These are phyloP conservation scores for Procavia capensis DNA, from an alignment of 2,113 vertebrate genomes.

Conservation along the genomic window DNA sequence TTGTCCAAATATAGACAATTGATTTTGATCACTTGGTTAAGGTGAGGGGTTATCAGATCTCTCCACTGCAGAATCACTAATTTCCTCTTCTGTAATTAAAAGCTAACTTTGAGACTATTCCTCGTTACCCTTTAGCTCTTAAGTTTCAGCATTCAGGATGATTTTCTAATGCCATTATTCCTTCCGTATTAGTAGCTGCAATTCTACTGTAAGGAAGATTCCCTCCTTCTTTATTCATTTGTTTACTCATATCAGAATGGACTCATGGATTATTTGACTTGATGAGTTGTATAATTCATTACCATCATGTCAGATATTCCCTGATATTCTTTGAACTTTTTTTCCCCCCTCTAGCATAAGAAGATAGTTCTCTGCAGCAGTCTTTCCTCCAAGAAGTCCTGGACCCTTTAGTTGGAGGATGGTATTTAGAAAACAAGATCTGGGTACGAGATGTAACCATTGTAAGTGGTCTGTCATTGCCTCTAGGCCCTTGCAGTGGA, in stretches of 20 bases:
- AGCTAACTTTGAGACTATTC: neutral
- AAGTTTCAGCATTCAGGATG: neutral
- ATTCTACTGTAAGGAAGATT: slow-evolving; percentile 6
- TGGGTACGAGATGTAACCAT: no score
- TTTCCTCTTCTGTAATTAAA: no score
- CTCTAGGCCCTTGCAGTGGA: no score
- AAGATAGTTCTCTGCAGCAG: neutral
- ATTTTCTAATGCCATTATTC: neutral
- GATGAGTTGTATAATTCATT: no score
- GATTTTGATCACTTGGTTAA: neutral
- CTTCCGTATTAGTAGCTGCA: neutral
- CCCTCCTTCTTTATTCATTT: neutral
- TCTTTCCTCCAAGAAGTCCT: slow-evolving; percentile 4
- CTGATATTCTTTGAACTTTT: neutral
- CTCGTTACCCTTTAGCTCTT: neutral
- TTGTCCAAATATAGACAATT: neutral
- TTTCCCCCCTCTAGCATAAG: neutral
- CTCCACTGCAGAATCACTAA: no score
- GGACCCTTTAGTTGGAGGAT: neutral
- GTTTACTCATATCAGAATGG: neutral
- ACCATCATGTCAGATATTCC: neutral
- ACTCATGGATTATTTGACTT: no score
- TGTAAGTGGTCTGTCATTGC: neutral
- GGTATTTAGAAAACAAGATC: neutral
- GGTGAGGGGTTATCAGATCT: no score